Base-by-base conservation (phyloP, 2,888 invertebrate species). In the Perdita meconis region DNA sequence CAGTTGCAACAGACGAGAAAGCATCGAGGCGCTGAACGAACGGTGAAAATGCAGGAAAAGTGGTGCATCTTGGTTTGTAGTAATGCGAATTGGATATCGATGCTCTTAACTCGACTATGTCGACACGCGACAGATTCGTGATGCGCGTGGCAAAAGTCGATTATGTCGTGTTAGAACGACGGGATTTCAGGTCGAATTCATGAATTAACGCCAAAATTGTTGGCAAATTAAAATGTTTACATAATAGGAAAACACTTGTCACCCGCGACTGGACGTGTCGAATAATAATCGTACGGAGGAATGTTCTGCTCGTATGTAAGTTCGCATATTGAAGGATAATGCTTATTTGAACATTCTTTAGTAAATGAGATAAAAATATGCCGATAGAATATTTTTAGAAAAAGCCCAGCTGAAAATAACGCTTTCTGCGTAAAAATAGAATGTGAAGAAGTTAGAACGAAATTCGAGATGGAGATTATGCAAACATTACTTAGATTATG, bases 121-220 rank as follows among this genome's bases (percentile, higher is more conserved):
- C 65, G 44, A 59, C 57, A 44, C 24, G 36, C 2, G 44, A 59
- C 36, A 30, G 50, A 57, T 56, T 77, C 59, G 72, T 64, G 69
- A 73, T 56, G 68, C 16, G 42, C 68, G 26, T 77, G 55, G 50
- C 50, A 47, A 77, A 77, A 72, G 60, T 57, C 60, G 68, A 68
- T 67, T 71, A 65, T 68, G 56, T 30, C 19, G 10, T 19, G 8
- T 16, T 47, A 10, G 56, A 55, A 60, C 40, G 69, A 36, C 51
- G 60, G 61, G 38, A 75, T 75, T 56, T 60, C 65, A 59, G 51
- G 64, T 47, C 50, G 61, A 40, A 68, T 67, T 75, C 65, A 53
- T 60, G 56, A 30, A 71, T 67, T 67, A 67, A 64, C 60, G 67
- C 50, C 67, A 51, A 16, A 55, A 42, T 51, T 44, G 30, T 44